These are phyloP conservation scores for Botia kubotai DNA, from an alignment of 2,797 vertebrate genomes.

Conservation along the genomic window DNA sequence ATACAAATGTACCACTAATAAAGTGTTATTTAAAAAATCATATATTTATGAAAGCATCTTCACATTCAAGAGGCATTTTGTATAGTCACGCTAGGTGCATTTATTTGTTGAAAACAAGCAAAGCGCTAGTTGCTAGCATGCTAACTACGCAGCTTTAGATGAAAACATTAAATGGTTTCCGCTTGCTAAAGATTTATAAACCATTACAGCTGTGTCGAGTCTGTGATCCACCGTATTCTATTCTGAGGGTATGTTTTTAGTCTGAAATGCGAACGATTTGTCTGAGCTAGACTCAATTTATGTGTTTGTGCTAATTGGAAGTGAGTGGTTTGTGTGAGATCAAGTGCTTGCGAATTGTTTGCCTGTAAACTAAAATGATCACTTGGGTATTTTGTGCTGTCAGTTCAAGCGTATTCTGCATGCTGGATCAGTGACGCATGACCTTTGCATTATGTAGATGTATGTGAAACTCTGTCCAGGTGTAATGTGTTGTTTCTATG, in stretches of 20 bases:
- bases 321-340: slow-evolving; percentile 1
- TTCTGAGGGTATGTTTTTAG: slow-evolving; percentile 41
- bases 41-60: slow-evolving; percentile 68
- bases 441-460: slow-evolving; percentile 57
- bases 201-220: slow-evolving; percentile 1
- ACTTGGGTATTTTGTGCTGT: slow-evolving; percentile 9
- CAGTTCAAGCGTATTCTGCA: not conserved
- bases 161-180: slow-evolving; percentile 2
- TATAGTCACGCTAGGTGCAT: slow-evolving; percentile 71
- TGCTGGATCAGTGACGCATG: slow-evolving; percentile 51
- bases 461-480: slow-evolving; percentile 29
- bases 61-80: slow-evolving; percentile 55
- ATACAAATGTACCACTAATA: slow-evolving; percentile 80
- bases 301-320: slow-evolving; percentile 9
- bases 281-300: not conserved
- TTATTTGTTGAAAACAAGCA: slow-evolving; percentile 64
- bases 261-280: not conserved
- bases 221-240: slow-evolving; percentile 5
- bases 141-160: slow-evolving; percentile 53
- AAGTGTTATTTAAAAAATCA: slow-evolving; percentile 73
- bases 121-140: slow-evolving; percentile 55
- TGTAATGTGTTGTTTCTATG: slow-evolving; percentile 21
- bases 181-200: slow-evolving; percentile 17
- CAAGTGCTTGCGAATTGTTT: slow-evolving; percentile 13
- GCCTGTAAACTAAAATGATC: not conserved